phyloP scores from a whole-genome alignment of 2,888 invertebrate genomes.

The Laothoe populi region DNA sequence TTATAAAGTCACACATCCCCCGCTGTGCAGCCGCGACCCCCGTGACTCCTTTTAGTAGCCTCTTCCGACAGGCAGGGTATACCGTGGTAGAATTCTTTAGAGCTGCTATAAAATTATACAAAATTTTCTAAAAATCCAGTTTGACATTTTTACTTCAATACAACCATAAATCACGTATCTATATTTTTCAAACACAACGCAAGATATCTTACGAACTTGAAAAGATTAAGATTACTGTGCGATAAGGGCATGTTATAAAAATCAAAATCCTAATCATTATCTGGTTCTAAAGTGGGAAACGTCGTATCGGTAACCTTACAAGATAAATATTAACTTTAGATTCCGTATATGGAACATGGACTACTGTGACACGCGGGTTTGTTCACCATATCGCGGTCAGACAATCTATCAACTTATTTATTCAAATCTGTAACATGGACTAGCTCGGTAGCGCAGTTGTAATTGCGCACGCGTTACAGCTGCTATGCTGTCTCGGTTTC shows the following conservation, averaged over 20 bases:
- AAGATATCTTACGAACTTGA: slow-evolving; percentile 35
- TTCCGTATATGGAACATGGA: background rate
- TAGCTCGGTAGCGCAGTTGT: too few relatives aligned
- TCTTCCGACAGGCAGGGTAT: too few relatives aligned
- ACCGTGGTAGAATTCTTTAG: too few relatives aligned
- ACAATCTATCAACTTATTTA: too few relatives aligned
- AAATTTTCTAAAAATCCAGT: background rate
- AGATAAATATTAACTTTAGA: slow-evolving; percentile 19
- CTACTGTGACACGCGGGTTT: background rate
- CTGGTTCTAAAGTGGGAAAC: slow-evolving; percentile 26
- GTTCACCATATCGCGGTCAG: background rate
- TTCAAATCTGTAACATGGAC: too few relatives aligned
- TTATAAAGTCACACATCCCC: too few relatives aligned
- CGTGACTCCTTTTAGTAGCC: too few relatives aligned
- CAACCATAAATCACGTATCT: background rate
- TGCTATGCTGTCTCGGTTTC: too few relatives aligned
- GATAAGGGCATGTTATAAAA: slow-evolving; percentile 50
- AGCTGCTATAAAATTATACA: too few relatives aligned
- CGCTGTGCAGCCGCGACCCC: too few relatives aligned
- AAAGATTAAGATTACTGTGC: slow-evolving; percentile 42
- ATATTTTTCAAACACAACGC: slow-evolving; percentile 17
- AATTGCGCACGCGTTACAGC: too few relatives aligned
- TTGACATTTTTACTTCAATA: background rate
- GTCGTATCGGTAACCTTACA: slow-evolving; percentile 21
- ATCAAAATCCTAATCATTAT: slow-evolving; percentile 48